Evolutionary conservation across 2,113 vertebrate species (phyloP), one percentile per base, ranked within the genome.

Genomic region (Pipa parva): DNA sequence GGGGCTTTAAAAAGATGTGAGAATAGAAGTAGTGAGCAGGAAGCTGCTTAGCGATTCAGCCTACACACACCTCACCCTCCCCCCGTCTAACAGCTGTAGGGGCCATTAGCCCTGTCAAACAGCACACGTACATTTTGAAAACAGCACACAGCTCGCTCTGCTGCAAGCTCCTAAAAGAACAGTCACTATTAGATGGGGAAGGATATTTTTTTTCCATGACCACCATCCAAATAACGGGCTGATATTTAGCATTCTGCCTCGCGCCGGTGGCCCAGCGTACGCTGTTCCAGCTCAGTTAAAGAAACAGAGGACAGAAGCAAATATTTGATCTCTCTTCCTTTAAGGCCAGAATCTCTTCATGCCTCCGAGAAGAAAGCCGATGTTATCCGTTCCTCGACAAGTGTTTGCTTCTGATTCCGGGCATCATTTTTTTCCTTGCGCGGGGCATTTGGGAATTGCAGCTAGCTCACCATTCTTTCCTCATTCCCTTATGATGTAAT

Each of bases 21-120:
- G 63, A 66, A 71, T 71, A 76, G 57, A 70, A 70, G 66, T 61
- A 36, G 65, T 52, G 48, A 69, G 66, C 66, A 57, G 73, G 56
- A 75, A 67, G 63, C 71, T 64, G 66, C 57, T 70, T 70, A 63
- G 72, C 66, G 63, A 67, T 64, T 64, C 72, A 10, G 77, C 71
- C 63, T 6, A 72, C 74, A 72, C 57, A 71, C 67, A 77, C 73
- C 73, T 77, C 78, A 78, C 81, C 80, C 78, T 77, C 80, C 81
- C 83, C 78, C 82, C 50, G 76, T 74, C 72, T 69, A 77, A 72
- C 83, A 77, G 79, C 83, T 52, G 83, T 48, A 29, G 83, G 27
- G 83, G 81, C 83, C 83, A 84, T 85, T 77, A 63, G 78, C 37
- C 75, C 73, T 76, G 3, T 74, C 63, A 77, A 76, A 9, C 74